A percentile compares a stretch with the other conserved stretches of the same genome.
Conservation (phyloP, 1,140 invertebrate species). For the Drosophila simulans region DNA sequence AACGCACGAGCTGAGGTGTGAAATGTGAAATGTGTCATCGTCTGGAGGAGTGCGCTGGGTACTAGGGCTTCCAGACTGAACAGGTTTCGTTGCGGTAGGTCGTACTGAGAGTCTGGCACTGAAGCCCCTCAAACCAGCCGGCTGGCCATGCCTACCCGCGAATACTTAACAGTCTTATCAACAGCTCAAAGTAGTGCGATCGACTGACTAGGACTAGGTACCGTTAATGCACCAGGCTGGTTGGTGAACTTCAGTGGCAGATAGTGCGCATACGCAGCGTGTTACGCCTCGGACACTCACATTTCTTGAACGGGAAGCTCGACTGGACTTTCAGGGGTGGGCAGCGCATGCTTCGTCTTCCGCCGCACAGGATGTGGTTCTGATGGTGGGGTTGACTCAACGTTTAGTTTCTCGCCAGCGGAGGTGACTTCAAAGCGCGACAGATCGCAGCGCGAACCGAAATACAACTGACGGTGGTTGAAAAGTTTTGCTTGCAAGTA, state of each 20-base stretch:
- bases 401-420: conserved; percentile 9
- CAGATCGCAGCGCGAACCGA: conserved; percentile 83
- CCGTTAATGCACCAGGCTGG: neutral
- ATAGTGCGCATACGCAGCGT: conserved; percentile 22
- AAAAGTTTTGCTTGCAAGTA: conserved; percentile 83
- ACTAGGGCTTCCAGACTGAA: neutral
- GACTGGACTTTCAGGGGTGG: conserved; percentile 3
- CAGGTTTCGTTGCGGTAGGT: conserved; percentile 27
- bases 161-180: neutral
- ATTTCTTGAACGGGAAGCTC: conserved; percentile 26
- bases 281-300: conserved; percentile 42
- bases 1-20: conserved; percentile 23
- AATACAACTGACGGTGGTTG: conserved; percentile 84
- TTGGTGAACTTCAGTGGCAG: neutral
- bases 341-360: neutral
- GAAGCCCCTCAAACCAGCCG: neutral
- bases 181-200: no score
- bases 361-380: conserved; percentile 23
- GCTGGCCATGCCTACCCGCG: neutral
- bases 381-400: neutral
- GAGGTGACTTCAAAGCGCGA: conserved; percentile 58
- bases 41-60: conserved; percentile 6
- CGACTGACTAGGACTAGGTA: no score
- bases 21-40: conserved; percentile 24
- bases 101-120: neutral